phyloP scores from a whole-genome alignment of 1,140 invertebrate species.

The Drosophila arizonae region DNA sequence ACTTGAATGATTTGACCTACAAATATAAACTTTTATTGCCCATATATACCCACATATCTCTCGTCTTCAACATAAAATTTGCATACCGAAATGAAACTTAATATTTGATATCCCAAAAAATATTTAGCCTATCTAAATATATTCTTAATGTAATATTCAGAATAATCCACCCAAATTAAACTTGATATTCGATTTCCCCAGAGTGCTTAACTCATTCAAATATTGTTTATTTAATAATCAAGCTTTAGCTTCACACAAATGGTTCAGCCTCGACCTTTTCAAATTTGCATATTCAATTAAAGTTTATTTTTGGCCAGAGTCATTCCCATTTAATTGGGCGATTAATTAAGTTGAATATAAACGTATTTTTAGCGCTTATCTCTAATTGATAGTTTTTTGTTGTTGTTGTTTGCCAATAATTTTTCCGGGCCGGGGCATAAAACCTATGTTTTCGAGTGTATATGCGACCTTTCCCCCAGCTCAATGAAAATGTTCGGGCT shows the following conservation, averaged over 20 bases:
- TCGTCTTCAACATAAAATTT: too few relatives aligned
- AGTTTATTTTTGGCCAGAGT: neutral
- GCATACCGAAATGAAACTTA: too few relatives aligned
- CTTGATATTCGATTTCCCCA: too few relatives aligned
- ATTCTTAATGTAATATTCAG: too few relatives aligned
- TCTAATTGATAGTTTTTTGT: conserved; percentile 18
- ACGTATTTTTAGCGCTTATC: conserved; percentile 15
- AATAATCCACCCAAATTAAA: too few relatives aligned
- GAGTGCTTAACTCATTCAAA: neutral
- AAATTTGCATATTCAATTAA: conserved; percentile 7
- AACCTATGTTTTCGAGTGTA: too few relatives aligned
- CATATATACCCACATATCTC: too few relatives aligned
- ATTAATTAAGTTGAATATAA: conserved; percentile 5
- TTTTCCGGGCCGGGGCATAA: neutral
- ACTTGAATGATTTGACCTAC: too few relatives aligned
- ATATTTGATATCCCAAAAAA: too few relatives aligned
- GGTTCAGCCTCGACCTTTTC: neutral
- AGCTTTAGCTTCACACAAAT: neutral
- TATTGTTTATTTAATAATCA: neutral
- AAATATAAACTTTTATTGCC: too few relatives aligned
- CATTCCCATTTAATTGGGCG: conserved; percentile 13
- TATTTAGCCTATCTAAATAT: too few relatives aligned
- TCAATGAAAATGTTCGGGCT: neutral
- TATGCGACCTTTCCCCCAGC: neutral
- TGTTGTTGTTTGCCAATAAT: neutral